These are phyloP conservation scores for Diaperis boleti DNA, from an alignment of 2,888 invertebrate species.

Conservation along the genomic window DNA sequence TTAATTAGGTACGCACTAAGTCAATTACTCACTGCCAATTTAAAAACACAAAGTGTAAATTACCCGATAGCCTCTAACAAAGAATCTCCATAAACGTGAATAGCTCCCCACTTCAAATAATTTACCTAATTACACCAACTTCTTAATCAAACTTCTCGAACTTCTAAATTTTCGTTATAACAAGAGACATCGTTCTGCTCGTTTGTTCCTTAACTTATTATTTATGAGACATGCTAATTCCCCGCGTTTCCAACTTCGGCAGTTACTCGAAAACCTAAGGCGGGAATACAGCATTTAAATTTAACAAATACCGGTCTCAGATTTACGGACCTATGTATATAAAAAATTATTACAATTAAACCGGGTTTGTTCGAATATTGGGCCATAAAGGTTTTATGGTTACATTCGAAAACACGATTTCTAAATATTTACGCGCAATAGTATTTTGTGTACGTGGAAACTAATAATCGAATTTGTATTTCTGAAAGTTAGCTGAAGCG, in stretches of 20 bases:
- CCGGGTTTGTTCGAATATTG: not conserved
- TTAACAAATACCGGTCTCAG: not conserved
- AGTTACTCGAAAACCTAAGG: not conserved
- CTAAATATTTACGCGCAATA: conserved; percentile 20
- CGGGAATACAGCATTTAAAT: not conserved
- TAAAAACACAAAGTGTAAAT: too few relatives aligned
- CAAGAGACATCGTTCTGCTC: conserved; percentile 24
- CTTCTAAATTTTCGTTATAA: conserved; percentile 17
- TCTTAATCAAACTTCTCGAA: conserved; percentile 25
- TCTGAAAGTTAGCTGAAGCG: conserved; percentile 1
- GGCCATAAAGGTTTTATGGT: conserved; percentile 22
- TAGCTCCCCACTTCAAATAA: conserved; percentile 29
- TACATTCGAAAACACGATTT: conserved; percentile 20
- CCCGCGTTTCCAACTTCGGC: conserved; percentile 24
- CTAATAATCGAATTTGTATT: conserved; percentile 26
- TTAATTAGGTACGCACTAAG: too few relatives aligned
- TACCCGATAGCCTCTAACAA: conserved; percentile 4
- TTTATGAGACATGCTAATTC: conserved; percentile 29
- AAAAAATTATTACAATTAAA: conserved; percentile 2
- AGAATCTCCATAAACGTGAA: conserved; percentile 25
- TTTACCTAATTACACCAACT: conserved; percentile 32
- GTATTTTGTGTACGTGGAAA: conserved; percentile 16
- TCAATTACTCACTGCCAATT: too few relatives aligned
- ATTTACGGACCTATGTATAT: too few relatives aligned
- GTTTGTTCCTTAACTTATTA: conserved; percentile 35